Percentiles rank a stretch among this genome's conserved stretches.
Evolutionary conservation across 2,888 invertebrate genomes (phyloP).

Genomic region (Platerodrilus igneus): DNA sequence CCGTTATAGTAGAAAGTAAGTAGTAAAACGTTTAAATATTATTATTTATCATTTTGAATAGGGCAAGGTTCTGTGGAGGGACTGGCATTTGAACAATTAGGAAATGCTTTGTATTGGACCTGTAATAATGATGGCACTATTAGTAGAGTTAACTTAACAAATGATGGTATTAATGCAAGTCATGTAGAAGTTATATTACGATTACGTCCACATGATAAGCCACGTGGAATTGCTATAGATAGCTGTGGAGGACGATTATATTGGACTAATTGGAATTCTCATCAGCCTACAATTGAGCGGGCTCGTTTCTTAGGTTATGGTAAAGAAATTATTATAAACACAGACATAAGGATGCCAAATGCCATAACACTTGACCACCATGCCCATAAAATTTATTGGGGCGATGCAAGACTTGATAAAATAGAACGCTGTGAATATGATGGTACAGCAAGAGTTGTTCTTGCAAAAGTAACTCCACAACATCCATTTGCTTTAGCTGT

Average conservation of each 20-base stretch:
- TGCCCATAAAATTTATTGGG: constrained; percentile 76
- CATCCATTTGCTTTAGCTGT: constrained; percentile 87
- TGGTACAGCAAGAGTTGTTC: constrained; percentile 66
- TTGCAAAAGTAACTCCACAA: constrained; percentile 68
- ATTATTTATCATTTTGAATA: constrained; percentile 36
- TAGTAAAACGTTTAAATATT: constrained; percentile 19
- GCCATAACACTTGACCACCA: constrained; percentile 73
- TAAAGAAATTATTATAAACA: constrained; percentile 66
- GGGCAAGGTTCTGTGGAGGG: constrained; percentile 86
- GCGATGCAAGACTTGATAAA: constrained; percentile 79
- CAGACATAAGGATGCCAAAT: constrained; percentile 82
- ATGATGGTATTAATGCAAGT: constrained; percentile 45
- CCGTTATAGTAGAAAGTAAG: constrained; percentile 64
- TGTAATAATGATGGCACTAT: constrained; percentile 75
- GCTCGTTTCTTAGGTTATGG: constrained; percentile 55
- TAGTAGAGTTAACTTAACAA: constrained; percentile 53
- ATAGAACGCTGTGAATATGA: constrained; percentile 79
- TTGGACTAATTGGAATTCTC: constrained; percentile 89
- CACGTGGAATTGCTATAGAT: constrained; percentile 80
- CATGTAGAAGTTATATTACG: constrained; percentile 57
- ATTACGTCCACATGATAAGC: constrained; percentile 68
- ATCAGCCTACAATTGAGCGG: constrained; percentile 75
- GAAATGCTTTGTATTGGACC: constrained; percentile 78
- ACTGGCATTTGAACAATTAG: constrained; percentile 67
- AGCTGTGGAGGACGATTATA: constrained; percentile 72